phyloP scores from a whole-genome alignment of 2,888 invertebrate genomes.

The Syrphus vitripennis region DNA sequence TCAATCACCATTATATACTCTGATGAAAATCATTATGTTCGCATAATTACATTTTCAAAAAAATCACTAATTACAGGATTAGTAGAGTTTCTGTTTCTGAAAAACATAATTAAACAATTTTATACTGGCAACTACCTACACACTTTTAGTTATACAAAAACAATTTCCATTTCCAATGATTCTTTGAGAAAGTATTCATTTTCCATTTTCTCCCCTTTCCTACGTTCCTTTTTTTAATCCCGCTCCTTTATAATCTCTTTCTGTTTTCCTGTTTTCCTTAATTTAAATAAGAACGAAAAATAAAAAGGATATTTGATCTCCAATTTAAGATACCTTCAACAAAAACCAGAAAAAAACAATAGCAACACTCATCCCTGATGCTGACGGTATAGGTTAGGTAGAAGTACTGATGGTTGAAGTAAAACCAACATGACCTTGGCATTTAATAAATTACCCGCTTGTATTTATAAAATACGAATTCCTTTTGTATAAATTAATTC shows the following conservation, averaged over 20 bases:
- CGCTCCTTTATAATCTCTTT: not conserved
- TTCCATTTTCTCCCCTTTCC: not conserved
- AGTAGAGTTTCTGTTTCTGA: not conserved
- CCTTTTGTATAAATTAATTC: conserved; percentile 46
- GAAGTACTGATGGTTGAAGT: not conserved
- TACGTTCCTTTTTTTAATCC: not conserved
- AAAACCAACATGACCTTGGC: conserved; percentile 52
- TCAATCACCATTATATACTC: not conserved
- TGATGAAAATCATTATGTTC: not conserved
- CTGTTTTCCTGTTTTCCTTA: not conserved
- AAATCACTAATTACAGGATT: not conserved
- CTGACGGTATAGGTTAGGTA: no score
- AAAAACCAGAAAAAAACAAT: not conserved
- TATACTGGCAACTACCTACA: no score
- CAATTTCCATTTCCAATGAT: not conserved
- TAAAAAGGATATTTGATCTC: conserved; percentile 21
- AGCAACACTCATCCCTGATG: not conserved
- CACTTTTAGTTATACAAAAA: no score
- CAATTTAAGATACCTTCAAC: conserved; percentile 2
- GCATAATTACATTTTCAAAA: not conserved
- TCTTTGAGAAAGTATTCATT: not conserved
- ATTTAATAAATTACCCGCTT: conserved; percentile 37
- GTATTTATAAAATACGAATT: not conserved
- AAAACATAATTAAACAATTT: not conserved
- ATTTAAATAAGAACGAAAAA: conserved; percentile 4